A percentile compares a stretch with the other conserved stretches of the same genome.
Evolutionary conservation across 2,113 vertebrate genomes (phyloP).

Genomic region (Acrocephalus arundinaceus): DNA sequence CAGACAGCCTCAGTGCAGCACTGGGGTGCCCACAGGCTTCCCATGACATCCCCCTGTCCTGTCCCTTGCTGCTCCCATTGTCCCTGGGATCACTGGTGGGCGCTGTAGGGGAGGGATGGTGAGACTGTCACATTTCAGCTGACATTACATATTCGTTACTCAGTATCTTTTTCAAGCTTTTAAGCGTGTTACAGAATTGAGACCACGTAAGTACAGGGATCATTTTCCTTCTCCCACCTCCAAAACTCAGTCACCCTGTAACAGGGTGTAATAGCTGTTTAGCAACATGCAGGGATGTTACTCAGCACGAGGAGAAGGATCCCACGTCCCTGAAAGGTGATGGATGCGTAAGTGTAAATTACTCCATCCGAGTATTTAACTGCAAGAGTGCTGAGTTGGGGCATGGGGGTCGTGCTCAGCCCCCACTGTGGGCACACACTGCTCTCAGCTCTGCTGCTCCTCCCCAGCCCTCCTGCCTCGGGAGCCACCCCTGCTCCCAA

Average conservation of each 20-base stretch:
- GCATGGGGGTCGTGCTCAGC: neutral
- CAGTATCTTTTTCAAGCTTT: constrained; percentile 9
- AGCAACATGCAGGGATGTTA: neutral
- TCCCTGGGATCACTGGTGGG: neutral
- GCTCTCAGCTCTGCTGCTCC: neutral
- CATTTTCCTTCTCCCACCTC: constrained; percentile 42
- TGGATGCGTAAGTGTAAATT: neutral
- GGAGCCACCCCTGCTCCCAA: neutral
- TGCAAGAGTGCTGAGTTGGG: neutral
- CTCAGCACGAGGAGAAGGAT: constrained; percentile 14
- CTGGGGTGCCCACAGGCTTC: neutral
- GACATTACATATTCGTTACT: constrained; percentile 5
- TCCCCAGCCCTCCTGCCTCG: rapidly evolving
- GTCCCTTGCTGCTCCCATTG: neutral
- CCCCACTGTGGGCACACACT: rapidly evolving
- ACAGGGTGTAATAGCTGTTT: constrained; percentile 12
- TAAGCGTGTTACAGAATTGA: neutral
- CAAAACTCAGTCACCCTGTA: neutral
- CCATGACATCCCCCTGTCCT: neutral
- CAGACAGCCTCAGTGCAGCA: neutral
- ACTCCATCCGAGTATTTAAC: rapidly evolving
- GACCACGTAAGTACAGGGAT: constrained; percentile 41
- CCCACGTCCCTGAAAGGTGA: neutral
- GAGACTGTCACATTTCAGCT: neutral
- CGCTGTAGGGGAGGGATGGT: neutral